These are phyloP conservation scores for Cetonia aurata DNA, from an alignment of 2,888 invertebrate genomes.

Conservation along the genomic window DNA sequence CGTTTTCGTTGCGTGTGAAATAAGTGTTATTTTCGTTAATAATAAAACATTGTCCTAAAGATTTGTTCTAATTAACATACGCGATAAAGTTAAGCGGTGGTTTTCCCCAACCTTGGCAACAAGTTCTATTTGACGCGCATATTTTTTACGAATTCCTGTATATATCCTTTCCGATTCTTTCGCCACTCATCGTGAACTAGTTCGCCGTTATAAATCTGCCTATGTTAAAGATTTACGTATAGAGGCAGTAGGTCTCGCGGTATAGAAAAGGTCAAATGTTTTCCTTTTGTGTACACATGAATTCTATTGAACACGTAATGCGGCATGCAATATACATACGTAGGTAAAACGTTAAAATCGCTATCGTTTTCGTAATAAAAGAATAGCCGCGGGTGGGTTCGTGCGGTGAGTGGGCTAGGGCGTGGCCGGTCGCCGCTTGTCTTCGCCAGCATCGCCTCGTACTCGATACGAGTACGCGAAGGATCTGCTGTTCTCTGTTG, in stretches of 20 bases:
- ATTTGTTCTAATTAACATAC: no score
- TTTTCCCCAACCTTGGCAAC: no score
- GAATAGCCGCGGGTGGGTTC: neutral
- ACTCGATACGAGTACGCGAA: no score
- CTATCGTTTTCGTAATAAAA: constrained; percentile 7
- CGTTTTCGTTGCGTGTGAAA: no score
- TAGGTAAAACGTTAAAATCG: constrained; percentile 1
- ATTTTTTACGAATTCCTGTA: neutral
- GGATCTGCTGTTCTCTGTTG: no score
- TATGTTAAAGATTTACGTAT: neutral
- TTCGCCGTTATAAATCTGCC: neutral
- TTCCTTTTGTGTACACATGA: neutral
- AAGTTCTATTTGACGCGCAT: no score
- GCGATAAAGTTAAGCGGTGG: no score
- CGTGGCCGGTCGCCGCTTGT: neutral
- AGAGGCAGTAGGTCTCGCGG: neutral
- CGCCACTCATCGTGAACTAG: neutral
- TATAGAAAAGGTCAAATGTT: constrained; percentile 11
- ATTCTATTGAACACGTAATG: neutral
- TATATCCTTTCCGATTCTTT: neutral
- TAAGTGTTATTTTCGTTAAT: no score
- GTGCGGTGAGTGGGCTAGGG: constrained; percentile 1
- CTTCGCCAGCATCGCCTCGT: no score
- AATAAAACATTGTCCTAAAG: no score
- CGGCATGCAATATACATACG: neutral